Evolutionary conservation across 2,888 invertebrate genomes (phyloP), one percentile per base, ranked within the genome.

Genomic region (Apamea sordens): DNA sequence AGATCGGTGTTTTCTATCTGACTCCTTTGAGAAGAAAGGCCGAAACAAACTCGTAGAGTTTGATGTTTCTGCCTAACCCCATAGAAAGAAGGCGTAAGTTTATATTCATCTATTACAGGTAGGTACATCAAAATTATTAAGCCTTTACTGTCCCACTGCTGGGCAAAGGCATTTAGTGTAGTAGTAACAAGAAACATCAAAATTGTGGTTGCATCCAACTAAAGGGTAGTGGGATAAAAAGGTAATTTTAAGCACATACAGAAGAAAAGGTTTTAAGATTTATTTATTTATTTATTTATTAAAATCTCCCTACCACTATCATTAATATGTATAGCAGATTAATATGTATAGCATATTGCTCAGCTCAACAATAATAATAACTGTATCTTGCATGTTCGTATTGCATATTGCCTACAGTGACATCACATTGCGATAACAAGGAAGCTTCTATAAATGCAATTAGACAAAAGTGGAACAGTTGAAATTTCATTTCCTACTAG

Each of bases 371-470:
- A 77, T 11, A 77, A 53, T 8, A 7, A 32, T 44, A 47, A 53
- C 21, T 36, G 7, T 32, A 44, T 56, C 21, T 44, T 13, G 11
- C 32, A 47, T 69, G 47, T 32, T n/a, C n/a, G 7, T 18, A 56
- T 64, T 76, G 36, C 10, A 69, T 76, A n/a, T 15, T 78, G 13
- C 18, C 18, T 28, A 61, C n/a, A 76, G 21, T 69, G 36, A 69
- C 63, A 69, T 56, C 68, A 76, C 5, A 56, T n/a, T 56, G 18
- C 0, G 28, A 47, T 76, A 83, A n/a, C n/a, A 41, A 56, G 18
- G 8, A 15, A 61, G 32, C 5, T 69, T 41, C 28, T 36, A 1
- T 59, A 28, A 24, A 44, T 56, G 15, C 47, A 65, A 41, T 41
- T 41, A 67, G 7, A 50, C 47, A 32, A 56, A 76, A 63, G 15